These are phyloP conservation scores for Drepanosiphum platanoidis DNA, from an alignment of 2,888 invertebrate genomes.

Conservation along the genomic window DNA sequence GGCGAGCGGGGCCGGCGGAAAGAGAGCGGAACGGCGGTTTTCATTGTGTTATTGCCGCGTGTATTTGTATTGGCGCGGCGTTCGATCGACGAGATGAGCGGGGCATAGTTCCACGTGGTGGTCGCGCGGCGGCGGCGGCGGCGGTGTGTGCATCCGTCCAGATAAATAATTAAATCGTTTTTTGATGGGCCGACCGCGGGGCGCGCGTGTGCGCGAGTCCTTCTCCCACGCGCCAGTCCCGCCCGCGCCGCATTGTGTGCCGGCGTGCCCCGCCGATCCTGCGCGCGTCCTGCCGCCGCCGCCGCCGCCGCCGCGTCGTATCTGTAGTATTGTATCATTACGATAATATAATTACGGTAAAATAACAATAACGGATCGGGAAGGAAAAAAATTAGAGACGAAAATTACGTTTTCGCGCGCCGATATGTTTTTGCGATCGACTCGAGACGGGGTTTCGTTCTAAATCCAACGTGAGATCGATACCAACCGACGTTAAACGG, in stretches of 20 bases:
- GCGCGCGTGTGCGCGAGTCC: constrained; percentile 17
- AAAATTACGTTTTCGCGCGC: no score
- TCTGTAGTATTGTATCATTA: constrained; percentile 11
- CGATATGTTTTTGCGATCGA: no score
- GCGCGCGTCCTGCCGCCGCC: neutral
- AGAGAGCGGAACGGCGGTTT: neutral
- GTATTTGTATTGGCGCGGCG: constrained; percentile 36
- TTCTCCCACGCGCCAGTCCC: neutral
- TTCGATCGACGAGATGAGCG: no score
- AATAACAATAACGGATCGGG: neutral
- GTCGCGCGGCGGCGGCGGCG: constrained; percentile 17
- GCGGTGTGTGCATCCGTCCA: constrained; percentile 47
- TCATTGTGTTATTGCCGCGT: constrained; percentile 22
- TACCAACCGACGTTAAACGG: no score
- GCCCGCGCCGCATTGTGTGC: constrained; percentile 3
- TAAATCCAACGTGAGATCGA: no score
- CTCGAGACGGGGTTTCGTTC: no score
- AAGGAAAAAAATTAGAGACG: no score
- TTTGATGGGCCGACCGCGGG: constrained; percentile 45
- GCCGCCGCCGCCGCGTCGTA: neutral
- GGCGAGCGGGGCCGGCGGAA: neutral
- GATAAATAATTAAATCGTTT: constrained; percentile 60
- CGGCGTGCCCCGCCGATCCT: neutral
- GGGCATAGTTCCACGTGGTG: neutral
- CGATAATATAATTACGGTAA: constrained; percentile 19